phyloP scores from a whole-genome alignment of 2,888 invertebrate genomes.

The Lithophane semibrunnea region DNA sequence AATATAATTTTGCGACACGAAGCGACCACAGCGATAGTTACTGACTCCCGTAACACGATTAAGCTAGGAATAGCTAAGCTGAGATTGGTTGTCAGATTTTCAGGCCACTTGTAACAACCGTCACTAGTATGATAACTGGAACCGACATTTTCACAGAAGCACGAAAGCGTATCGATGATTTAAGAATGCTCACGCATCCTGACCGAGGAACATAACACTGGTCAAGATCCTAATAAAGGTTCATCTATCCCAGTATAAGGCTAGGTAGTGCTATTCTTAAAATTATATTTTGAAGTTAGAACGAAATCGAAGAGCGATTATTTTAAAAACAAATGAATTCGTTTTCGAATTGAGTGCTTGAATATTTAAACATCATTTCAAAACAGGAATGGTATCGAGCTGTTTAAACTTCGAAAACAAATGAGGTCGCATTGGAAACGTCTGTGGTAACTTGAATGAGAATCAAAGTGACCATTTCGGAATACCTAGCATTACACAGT shows the following conservation, averaged over 20 bases:
- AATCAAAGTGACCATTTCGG: not conserved
- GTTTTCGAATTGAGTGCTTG: not conserved
- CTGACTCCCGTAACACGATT: not conserved
- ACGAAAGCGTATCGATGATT: not conserved
- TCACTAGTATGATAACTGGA: not conserved
- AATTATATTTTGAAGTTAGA: constrained; percentile 2
- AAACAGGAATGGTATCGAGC: not conserved
- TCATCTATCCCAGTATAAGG: not conserved
- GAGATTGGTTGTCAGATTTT: not conserved
- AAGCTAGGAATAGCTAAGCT: not conserved
- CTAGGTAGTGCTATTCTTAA: not conserved
- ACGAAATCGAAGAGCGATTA: too few relatives aligned
- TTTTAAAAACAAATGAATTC: constrained; percentile 1
- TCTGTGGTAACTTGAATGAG: not conserved
- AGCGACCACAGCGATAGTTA: not conserved
- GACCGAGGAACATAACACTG: not conserved
- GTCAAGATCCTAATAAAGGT: not conserved
- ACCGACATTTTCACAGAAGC: not conserved
- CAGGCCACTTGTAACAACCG: not conserved
- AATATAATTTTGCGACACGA: not conserved
- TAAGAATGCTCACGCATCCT: not conserved
- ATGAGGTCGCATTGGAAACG: not conserved
- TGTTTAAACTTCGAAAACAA: constrained; percentile 3
- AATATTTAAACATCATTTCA: not conserved
- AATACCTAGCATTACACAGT: not conserved